phyloP scores from a whole-genome alignment of 2,888 invertebrate species.

The Erannis defoliaria region DNA sequence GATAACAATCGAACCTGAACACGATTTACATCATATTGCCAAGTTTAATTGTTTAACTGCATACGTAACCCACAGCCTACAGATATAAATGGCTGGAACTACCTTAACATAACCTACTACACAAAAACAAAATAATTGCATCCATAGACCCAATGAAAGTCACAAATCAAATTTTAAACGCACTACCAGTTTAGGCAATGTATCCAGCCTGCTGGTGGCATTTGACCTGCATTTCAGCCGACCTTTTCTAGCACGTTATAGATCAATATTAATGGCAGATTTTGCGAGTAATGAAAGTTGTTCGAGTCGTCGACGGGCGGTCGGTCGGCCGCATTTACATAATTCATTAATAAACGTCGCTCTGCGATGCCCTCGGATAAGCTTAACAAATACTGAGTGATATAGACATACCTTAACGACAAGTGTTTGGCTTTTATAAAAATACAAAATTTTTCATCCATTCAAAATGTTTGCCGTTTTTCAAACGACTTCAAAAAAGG shows the following conservation, averaged over 20 bases:
- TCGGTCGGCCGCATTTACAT: constrained; percentile 72
- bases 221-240: constrained; percentile 33
- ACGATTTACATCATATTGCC: constrained; percentile 54
- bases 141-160: no score
- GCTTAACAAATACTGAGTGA: constrained; percentile 72
- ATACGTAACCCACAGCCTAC: constrained; percentile 20
- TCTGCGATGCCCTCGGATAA: constrained; percentile 76
- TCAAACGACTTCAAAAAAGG: no score
- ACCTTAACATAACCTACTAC: no score
- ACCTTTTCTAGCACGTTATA: constrained; percentile 33
- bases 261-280: constrained; percentile 63
- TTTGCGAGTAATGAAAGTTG: constrained; percentile 71
- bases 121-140: no score
- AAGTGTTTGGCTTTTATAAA: constrained; percentile 53
- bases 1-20: constrained; percentile 70
- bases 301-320: constrained; percentile 60
- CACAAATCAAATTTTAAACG: no score
- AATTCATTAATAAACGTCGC: constrained; percentile 81
- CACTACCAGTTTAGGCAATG: no score
- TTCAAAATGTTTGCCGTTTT: no score
- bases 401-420: constrained; percentile 57
- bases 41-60: constrained; percentile 38
- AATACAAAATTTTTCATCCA: constrained; percentile 27
- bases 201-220: not conserved
- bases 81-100: no score